These are phyloP conservation scores for Oryzias javanicus DNA, from an alignment of 2,113 vertebrate species.

Conservation along the genomic window DNA sequence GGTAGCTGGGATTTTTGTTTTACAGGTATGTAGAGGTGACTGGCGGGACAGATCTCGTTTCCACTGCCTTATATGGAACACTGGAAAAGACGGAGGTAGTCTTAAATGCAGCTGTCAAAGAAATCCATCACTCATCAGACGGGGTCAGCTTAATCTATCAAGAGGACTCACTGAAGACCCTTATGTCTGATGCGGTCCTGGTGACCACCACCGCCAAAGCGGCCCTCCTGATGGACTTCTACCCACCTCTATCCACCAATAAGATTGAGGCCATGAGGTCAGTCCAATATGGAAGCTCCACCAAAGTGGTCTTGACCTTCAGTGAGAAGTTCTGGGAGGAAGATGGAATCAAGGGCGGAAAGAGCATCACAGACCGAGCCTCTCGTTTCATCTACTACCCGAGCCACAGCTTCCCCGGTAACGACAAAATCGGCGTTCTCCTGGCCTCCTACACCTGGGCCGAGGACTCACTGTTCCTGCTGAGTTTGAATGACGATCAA, in stretches of 20 bases:
- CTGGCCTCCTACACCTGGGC: slow-evolving; percentile 80
- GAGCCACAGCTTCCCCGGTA: slow-evolving; percentile 68
- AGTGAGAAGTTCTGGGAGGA: slow-evolving; percentile 75
- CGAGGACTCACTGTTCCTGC: slow-evolving; percentile 66
- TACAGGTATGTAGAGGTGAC: slow-evolving; percentile 65
- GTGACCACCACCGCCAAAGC: slow-evolving; percentile 76
- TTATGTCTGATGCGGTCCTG: slow-evolving; percentile 53
- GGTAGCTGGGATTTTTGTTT: neutral
- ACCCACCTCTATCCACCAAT: slow-evolving; percentile 38
- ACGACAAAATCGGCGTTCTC: slow-evolving; percentile 29
- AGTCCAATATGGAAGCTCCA: slow-evolving; percentile 71
- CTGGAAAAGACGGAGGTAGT: slow-evolving; percentile 32
- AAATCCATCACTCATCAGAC: neutral
- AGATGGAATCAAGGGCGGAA: slow-evolving; percentile 48
- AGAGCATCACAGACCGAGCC: slow-evolving; percentile 73
- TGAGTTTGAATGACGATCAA: slow-evolving; percentile 33
- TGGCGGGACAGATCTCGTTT: slow-evolving; percentile 58
- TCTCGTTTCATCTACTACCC: slow-evolving; percentile 80
- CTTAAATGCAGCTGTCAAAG: slow-evolving; percentile 43
- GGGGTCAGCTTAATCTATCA: neutral
- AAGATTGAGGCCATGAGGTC: slow-evolving; percentile 72
- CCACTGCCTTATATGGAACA: slow-evolving; percentile 27
- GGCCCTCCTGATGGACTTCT: slow-evolving; percentile 69
- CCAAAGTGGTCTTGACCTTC: slow-evolving; percentile 78
- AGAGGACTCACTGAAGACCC: fast-evolving